Evolutionary conservation across 2,797 vertebrate species (phyloP).

Genomic region (Micropoecilia bifurca): DNA sequence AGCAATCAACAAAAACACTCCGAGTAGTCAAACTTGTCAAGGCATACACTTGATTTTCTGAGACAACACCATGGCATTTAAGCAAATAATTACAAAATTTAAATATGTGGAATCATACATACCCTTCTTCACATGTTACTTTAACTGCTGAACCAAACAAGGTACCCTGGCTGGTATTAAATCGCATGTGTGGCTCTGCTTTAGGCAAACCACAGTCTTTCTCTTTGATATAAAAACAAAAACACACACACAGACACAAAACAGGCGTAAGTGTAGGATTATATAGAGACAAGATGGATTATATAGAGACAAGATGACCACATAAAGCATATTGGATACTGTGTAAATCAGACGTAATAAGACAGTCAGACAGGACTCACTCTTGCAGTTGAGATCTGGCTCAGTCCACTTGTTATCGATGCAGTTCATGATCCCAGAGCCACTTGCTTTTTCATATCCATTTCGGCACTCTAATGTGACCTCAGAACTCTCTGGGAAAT

Average conservation of each 20-base stretch:
- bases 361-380: slow-evolving; percentile 52
- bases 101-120: slow-evolving; percentile 40
- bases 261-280: not conserved
- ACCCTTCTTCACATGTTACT: slow-evolving; percentile 71
- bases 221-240: slow-evolving; percentile 53
- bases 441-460: slow-evolving; percentile 34
- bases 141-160: slow-evolving; percentile 33
- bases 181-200: slow-evolving; percentile 29
- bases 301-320: not conserved
- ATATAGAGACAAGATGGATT: not conserved
- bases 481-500: slow-evolving; percentile 22
- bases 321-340: not conserved
- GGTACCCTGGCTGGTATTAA: slow-evolving; percentile 18
- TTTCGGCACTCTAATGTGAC: slow-evolving; percentile 52
- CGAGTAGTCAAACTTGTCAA: not conserved
- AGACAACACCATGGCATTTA: not conserved
- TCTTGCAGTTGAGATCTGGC: slow-evolving; percentile 67
- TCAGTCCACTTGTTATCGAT: slow-evolving; percentile 40
- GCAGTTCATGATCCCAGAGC: slow-evolving; percentile 54
- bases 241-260: not conserved
- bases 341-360: not conserved
- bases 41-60: not conserved
- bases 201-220: slow-evolving; percentile 68
- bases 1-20: not conserved
- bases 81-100: not conserved